Percentiles rank a stretch among this genome's conserved stretches.
Conservation (phyloP, 2,888 invertebrate species). For the Julus scandinavius region DNA sequence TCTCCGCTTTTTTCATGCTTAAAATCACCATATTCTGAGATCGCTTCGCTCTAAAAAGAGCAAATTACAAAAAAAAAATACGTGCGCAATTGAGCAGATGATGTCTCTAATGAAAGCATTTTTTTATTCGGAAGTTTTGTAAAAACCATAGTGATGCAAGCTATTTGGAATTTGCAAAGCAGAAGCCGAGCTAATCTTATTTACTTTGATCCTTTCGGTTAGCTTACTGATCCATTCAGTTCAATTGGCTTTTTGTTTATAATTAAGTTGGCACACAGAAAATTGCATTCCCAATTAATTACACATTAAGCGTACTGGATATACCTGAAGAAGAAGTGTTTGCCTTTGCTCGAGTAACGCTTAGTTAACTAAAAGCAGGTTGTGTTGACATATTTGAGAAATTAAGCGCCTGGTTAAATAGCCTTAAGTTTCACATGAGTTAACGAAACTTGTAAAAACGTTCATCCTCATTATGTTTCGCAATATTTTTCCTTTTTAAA, state of each 20-base stretch:
- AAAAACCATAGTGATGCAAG: background rate
- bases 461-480: background rate
- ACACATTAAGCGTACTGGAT: background rate
- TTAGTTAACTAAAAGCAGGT: background rate
- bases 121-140: background rate
- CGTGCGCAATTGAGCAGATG: background rate
- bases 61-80: background rate
- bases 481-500: too few relatives aligned
- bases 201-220: background rate
- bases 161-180: background rate
- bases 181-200: conserved; percentile 2
- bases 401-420: background rate
- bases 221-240: background rate
- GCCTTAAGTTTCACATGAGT: background rate
- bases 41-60: background rate
- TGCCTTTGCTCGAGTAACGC: background rate
- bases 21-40: background rate
- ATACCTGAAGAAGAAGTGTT: too few relatives aligned
- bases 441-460: background rate
- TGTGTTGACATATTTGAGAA: background rate
- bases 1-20: background rate
- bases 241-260: conserved; percentile 20
- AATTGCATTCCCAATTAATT: conserved; percentile 9
- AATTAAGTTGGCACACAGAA: background rate
- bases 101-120: background rate